Base-by-base conservation (phyloP, 2,797 vertebrate species). In the Crenichthys baileyi region DNA sequence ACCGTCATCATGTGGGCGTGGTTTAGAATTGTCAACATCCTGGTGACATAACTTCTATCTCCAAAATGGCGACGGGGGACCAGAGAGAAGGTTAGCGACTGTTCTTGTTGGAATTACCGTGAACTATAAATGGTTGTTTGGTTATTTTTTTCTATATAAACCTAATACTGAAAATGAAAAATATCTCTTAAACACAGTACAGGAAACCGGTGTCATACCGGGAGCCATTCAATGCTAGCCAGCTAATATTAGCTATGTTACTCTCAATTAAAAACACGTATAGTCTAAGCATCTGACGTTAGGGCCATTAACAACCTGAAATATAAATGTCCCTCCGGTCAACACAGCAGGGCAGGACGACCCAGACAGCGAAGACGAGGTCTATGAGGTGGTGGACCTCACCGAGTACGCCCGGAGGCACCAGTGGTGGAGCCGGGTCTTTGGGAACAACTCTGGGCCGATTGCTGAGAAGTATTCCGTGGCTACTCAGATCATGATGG, bases 391-490 rank as follows among this genome's bases (percentile, higher is more conserved):
- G 1, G 89, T 99, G 94, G 98, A 99, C 94, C 94, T 99, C 87
- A 98, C 97, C 24, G 97, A 98, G 73, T 99, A 99, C 46, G 97
- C 98, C 9, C 96, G 98, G 46, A 96, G 96, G 63, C 97, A 99
- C 89, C 97, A 97, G 67, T 99, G 98, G 98, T 99, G 98, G 98
- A 97, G 97, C 83, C 94, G 97, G 9, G 91, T 99, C 31, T 99
- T 99, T 82, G 98, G 98, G 76, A 96, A 94, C 81, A 98, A 95
- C 87, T 99, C 98, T 0, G 98, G 98, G 85, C 98, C 98, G 2
- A 96, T 99, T 46, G 98, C 97, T 81, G 98, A 99, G 92, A 99
- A 99, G 86, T 98, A 99, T 63, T 99, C 98, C 0, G 98, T 99
- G 75, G 96, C 98, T 73, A 99, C 98, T 0, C 98, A 99, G 93